These are phyloP conservation scores for Leucophenga montana DNA, from an alignment of 2,888 invertebrate genomes.

Conservation along the genomic window DNA sequence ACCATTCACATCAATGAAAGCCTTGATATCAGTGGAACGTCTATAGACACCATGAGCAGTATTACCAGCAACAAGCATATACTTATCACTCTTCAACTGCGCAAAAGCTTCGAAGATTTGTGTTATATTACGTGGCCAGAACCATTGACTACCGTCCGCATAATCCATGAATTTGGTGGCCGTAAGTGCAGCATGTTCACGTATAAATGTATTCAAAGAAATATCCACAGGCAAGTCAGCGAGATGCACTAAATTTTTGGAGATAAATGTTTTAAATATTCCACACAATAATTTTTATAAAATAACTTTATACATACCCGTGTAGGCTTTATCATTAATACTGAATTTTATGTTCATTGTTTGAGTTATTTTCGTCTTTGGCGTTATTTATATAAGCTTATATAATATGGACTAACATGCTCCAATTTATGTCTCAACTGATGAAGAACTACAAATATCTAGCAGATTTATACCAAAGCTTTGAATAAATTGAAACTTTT, in stretches of 20 bases:
- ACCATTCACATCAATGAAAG: conserved; percentile 79
- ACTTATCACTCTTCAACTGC: conserved; percentile 68
- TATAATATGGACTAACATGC: background rate
- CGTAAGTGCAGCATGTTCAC: conserved; percentile 76
- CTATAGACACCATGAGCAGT: conserved; percentile 81
- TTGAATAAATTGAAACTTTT: no score
- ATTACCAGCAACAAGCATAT: conserved; percentile 83
- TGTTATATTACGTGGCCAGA: conserved; percentile 57
- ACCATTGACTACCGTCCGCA: conserved; percentile 63
- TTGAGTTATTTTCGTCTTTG: conserved; percentile 22
- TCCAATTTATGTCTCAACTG: no score
- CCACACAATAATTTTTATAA: no score
- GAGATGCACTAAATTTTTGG: conserved; percentile 30
- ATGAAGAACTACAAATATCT: no score
- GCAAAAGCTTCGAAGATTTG: conserved; percentile 70
- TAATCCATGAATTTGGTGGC: conserved; percentile 80
- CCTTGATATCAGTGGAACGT: conserved; percentile 63
- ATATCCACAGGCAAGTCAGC: conserved; percentile 72
- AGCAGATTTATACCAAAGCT: no score
- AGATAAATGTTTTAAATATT: conserved; percentile 60
- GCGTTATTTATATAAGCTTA: background rate
- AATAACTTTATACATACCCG: conserved; percentile 44
- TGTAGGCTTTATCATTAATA: conserved; percentile 59
- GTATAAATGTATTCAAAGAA: conserved; percentile 76
- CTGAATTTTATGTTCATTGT: conserved; percentile 59